Evolutionary conservation across 23 tunicate species (phyloP).

Genomic region (Halocynthia roretzi): DNA sequence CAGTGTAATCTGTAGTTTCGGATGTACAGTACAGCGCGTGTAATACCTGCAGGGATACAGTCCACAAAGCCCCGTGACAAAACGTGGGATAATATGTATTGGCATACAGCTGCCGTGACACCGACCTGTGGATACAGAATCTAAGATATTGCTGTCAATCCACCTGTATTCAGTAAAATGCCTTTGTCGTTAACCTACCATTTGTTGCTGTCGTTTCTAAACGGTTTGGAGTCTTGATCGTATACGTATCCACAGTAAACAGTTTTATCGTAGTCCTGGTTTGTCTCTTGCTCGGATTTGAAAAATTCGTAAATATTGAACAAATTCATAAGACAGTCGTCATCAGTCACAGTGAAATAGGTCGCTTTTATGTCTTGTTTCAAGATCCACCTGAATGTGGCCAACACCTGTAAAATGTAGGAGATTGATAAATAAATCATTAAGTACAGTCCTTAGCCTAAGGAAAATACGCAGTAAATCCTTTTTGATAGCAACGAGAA

Average conservation of each 20-base stretch:
- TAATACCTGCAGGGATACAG: slow-evolving; percentile 13
- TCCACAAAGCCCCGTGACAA: slow-evolving; percentile 84
- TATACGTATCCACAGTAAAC: slow-evolving; percentile 54
- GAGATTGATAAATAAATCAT: neutral
- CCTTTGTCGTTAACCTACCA: slow-evolving; percentile 15
- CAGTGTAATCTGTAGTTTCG: slow-evolving; percentile 32
- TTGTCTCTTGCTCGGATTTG: no score
- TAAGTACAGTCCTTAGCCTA: no score
- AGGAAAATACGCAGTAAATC: no score
- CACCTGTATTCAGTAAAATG: no score
- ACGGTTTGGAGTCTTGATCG: slow-evolving; percentile 18
- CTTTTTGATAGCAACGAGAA: no score
- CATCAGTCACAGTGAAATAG: slow-evolving; percentile 59
- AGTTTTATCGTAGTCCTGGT: slow-evolving; percentile 10
- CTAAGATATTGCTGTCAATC: no score
- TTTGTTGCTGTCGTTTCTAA: slow-evolving; percentile 22
- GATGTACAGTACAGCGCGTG: slow-evolving; percentile 47
- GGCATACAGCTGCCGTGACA: slow-evolving; percentile 19
- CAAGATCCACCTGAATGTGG: slow-evolving; percentile 48
- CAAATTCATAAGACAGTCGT: slow-evolving; percentile 64
- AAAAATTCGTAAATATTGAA: slow-evolving; percentile 23
- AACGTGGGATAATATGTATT: slow-evolving; percentile 36
- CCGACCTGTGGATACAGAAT: slow-evolving; percentile 5
- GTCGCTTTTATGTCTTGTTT: slow-evolving; percentile 22
- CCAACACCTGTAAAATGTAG: slow-evolving; percentile 30